Evolutionary conservation across 2,797 vertebrate species (phyloP).

Genomic region (Pseudomugil gertrudae): DNA sequence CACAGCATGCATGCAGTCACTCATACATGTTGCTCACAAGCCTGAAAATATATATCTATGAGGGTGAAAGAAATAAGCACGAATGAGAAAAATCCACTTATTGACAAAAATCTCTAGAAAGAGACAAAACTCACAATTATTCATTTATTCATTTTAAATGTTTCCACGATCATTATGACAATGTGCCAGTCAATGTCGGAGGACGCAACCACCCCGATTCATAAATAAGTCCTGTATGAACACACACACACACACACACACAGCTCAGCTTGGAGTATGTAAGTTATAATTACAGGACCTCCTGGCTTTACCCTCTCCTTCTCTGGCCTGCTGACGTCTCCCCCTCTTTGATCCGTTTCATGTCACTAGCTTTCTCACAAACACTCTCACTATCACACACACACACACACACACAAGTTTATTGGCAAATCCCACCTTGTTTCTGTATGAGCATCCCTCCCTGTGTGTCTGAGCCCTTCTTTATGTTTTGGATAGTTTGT

Average conservation of each 20-base stretch:
- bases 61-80: no score
- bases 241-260: background rate
- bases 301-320: slow-evolving; percentile 85
- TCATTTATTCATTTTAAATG: no score
- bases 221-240: background rate
- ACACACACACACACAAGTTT: slow-evolving; percentile 41
- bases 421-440: slow-evolving; percentile 75
- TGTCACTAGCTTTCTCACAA: slow-evolving; percentile 69
- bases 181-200: background rate
- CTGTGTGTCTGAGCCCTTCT: slow-evolving; percentile 61
- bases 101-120: no score
- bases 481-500: slow-evolving; percentile 90
- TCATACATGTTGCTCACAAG: background rate
- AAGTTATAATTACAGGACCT: slow-evolving; percentile 96
- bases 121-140: no score
- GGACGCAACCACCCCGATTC: background rate
- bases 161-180: background rate
- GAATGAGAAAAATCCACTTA: no score
- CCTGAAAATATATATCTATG: background rate
- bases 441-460: slow-evolving; percentile 59
- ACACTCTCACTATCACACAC: background rate
- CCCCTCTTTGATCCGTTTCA: slow-evolving; percentile 93
- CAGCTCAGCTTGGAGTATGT: slow-evolving; percentile 81
- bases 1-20: background rate
- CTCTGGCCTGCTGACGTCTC: slow-evolving; percentile 60